Evolutionary conservation across 2,888 invertebrate species (phyloP).

Genomic region (Drosophila longiperda): DNA sequence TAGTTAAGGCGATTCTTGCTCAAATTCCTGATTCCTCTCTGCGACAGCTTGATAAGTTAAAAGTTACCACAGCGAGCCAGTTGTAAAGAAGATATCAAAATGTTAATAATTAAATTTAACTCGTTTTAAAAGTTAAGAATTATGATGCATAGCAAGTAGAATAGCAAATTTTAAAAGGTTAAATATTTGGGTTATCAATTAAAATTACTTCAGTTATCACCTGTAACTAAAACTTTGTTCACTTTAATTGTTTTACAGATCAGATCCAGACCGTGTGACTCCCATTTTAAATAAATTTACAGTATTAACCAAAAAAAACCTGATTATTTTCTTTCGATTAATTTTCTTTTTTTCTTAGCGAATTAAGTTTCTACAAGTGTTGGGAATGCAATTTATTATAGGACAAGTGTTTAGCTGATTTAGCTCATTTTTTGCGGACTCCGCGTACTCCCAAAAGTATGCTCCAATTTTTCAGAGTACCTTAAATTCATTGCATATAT

Average conservation of each 20-base stretch:
- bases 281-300: background rate
- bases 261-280: background rate
- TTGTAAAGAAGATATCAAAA: slow-evolving; percentile 28
- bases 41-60: slow-evolving; percentile 40
- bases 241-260: background rate
- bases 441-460: background rate
- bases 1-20: slow-evolving; percentile 60
- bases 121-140: slow-evolving; percentile 3
- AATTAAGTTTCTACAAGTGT: background rate
- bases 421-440: background rate
- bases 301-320: background rate
- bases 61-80: slow-evolving; percentile 1
- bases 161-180: background rate
- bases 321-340: background rate
- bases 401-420: background rate
- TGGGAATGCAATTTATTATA: background rate
- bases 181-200: background rate
- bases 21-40: background rate
- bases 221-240: background rate
- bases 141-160: background rate
- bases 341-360: background rate
- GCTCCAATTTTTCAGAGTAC: background rate
- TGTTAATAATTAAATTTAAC: slow-evolving; percentile 42
- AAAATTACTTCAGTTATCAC: background rate
- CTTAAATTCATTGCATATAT: background rate